Base-by-base conservation (phyloP, 2,888 invertebrate species). In the Strigamia transsilvanica region DNA sequence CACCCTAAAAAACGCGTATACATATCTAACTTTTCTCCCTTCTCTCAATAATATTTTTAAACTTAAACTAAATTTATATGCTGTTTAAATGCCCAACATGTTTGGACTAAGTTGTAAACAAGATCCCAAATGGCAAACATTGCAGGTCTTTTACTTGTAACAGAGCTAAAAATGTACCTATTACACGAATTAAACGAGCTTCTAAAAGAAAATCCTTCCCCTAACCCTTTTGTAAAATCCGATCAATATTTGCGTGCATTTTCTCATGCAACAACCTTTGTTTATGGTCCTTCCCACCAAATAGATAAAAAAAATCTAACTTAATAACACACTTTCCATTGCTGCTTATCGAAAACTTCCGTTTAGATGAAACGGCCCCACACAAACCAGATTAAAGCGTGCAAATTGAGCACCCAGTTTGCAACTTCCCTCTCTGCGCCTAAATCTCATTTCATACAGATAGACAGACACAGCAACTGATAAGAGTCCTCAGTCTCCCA, bases 361-460 rank as follows among this genome's bases (percentile, higher is more conserved):
- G 61, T 21, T 66, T 66, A 46, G 46, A 46, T n/a, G 46, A 46
- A 46, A n/a, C 46, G 46, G 46, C 46, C 46, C 61, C 61, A 66
- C 21, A 66, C 18, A 23, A 66, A 23, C 61, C 23, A 23, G 61
- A 66, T 66, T 66, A 66, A 66, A 12, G n/a, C 61, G 61, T 66
- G 61, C 61, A 66, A 66, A 66, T 66, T 66, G 61, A 66, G 61
- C 23, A 66, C 61, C 61, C 61, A 66, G 21, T 23, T 46, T 21
- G 23, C 61, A 66, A 38, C 23, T 66, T 66, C 61, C 61, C 61
- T 23, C 61, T 66, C 21, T 12, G n/a, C 46, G 12, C 46, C 46
- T 2, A 46, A 46, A 46, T 15, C 46, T 46, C 46, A 46, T 46
- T 46, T 46, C 6, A 38, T 38, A 38, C 38, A 38, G 38, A 38